Evolutionary conservation across 2,888 invertebrate species (phyloP), one percentile per base, ranked within the genome.

Genomic region (Slavum lentiscoides): DNA sequence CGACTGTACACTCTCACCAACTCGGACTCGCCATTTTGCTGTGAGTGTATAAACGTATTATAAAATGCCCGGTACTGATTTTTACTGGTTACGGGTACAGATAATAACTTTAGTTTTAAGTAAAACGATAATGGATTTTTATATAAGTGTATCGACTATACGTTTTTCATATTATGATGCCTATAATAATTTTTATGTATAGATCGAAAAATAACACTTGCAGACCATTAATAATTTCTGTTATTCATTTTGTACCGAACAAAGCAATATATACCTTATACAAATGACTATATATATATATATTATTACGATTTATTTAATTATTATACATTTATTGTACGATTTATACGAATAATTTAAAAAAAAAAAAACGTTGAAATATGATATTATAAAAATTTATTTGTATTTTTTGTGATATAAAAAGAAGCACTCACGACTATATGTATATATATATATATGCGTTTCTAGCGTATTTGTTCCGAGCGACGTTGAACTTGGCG

Each of bases 1-100:
- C 88, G 89, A 0, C 89, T 93, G 30, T 96, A 92, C 85, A 88
- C 93, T 0, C 90, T 93, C 85, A 95, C 95, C 0, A 92, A 91
- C 13, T 88, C 89, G 61, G 86, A 87, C 1, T 89, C 88, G 82
- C 94, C 95, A 19, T 95, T 89, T 87, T 95, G 95, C 87, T 91
- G 95, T 92, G 55, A 82, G 66, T 76, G 37, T 74, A 43, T 30
- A 43, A 5, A 43, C 43, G 30, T 30, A 30, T 30, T 67, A 67
- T 21, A 2, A 21, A 49, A 17, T 67, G 19, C 19, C 19, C 49
- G 13, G 15, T 55, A 55, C 19, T 19, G 6, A 19, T 19, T 55
- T 55, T 19, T 19, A 55, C 19, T 19, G 19, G 11, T 55, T 55
- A 6, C 6, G 30, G 30, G 4, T 30, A 30, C 30, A 30, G 1